Conservation (phyloP, 2,888 invertebrate genomes). For the Cataglyphis altisquamis region DNA sequence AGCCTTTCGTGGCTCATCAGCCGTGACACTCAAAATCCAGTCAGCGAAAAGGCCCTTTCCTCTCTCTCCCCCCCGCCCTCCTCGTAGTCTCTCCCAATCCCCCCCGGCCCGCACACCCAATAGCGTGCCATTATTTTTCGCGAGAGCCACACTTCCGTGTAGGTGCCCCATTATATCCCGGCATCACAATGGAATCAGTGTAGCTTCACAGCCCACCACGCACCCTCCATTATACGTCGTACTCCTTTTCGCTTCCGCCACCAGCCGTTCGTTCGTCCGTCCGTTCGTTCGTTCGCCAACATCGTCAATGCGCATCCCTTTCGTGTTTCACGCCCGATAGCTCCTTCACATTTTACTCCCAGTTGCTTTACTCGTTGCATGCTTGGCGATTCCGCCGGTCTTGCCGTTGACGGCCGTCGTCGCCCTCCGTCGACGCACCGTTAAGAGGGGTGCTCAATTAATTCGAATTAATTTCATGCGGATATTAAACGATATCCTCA, state of each 20-base stretch:
- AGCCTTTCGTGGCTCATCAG: constrained; percentile 52
- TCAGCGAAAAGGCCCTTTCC: constrained; percentile 51
- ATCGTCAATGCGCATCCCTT: constrained; percentile 60
- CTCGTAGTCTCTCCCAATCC: background rate
- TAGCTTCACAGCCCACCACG: constrained; percentile 54
- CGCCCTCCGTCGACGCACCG: background rate
- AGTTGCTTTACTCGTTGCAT: constrained; percentile 14
- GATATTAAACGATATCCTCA: too few species aligned
- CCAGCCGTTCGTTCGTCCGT: constrained; percentile 26
- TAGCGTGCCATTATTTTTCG: constrained; percentile 77
- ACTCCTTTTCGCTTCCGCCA: constrained; percentile 62
- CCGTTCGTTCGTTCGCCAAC: constrained; percentile 22
- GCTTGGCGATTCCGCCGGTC: constrained; percentile 25
- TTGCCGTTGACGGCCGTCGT: background rate
- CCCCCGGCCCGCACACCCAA: constrained; percentile 3
- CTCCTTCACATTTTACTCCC: constrained; percentile 49
- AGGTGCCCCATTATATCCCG: constrained; percentile 76
- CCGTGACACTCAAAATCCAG: constrained; percentile 50
- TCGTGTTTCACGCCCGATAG: constrained; percentile 61
- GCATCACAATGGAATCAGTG: constrained; percentile 76
- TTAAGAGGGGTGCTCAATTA: constrained; percentile 22
- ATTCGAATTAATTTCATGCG: background rate
- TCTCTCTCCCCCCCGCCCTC: too few species aligned
- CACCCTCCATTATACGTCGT: constrained; percentile 60
- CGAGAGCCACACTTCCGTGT: constrained; percentile 76